Percentiles rank a stretch among this genome's conserved stretches.
phyloP scores from a whole-genome alignment of 2,797 vertebrate species.

The Gallinago nigripennis region DNA sequence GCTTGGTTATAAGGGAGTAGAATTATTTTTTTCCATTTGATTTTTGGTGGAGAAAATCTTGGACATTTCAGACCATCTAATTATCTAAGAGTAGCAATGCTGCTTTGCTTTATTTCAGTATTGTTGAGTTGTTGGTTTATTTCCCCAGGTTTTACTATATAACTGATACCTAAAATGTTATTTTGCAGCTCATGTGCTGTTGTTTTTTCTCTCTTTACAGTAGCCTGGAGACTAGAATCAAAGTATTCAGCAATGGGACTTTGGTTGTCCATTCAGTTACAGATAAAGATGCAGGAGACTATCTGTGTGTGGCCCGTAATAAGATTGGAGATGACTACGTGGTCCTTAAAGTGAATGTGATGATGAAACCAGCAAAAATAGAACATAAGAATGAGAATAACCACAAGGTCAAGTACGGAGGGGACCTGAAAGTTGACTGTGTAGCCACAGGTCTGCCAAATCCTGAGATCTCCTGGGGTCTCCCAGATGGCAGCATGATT shows the following conservation, averaged over 20 bases:
- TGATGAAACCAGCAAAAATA: slow-evolving; percentile 90
- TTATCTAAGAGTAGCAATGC: background rate
- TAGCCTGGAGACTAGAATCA: slow-evolving; percentile 86
- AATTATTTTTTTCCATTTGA: background rate
- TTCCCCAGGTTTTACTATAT: background rate
- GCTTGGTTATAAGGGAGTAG: background rate
- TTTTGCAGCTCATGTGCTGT: background rate
- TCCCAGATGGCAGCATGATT: slow-evolving; percentile 92
- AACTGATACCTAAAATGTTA: background rate
- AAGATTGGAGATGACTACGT: slow-evolving; percentile 89
- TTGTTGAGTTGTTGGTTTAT: background rate
- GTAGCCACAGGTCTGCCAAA: slow-evolving; percentile 90
- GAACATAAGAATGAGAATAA: slow-evolving; percentile 80
- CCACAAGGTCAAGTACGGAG: slow-evolving; percentile 85
- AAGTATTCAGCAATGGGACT: slow-evolving; percentile 86
- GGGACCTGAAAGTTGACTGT: slow-evolving; percentile 90
- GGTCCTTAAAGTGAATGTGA: slow-evolving; percentile 82
- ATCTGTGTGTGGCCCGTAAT: slow-evolving; percentile 90
- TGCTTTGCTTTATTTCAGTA: background rate
- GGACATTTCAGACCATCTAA: background rate
- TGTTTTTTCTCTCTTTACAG: slow-evolving; percentile 20
- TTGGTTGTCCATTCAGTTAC: slow-evolving; percentile 83
- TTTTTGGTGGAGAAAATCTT: background rate
- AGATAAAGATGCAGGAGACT: slow-evolving; percentile 88
- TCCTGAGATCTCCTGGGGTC: slow-evolving; percentile 90